These are phyloP conservation scores for Phalanger gymnotis DNA, from an alignment of 2,797 vertebrate genomes.

Conservation along the genomic window DNA sequence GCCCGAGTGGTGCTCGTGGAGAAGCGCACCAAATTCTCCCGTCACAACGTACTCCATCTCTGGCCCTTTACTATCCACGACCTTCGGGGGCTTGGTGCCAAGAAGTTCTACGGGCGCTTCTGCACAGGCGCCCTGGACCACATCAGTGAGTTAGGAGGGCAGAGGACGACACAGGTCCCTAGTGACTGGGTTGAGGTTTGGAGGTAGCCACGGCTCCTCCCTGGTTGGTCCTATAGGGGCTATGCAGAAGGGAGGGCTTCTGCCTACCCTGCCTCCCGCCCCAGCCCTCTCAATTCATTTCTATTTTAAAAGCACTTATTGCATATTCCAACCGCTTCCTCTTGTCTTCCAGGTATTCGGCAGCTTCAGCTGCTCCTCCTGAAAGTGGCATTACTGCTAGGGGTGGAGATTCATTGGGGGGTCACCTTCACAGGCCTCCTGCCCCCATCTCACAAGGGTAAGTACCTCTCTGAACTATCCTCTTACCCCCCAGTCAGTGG, in stretches of 20 bases:
- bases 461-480: not conserved
- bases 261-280: too few relatives aligned
- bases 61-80: constrained; percentile 97
- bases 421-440: constrained; percentile 88
- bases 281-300: not conserved
- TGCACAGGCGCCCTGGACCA: constrained; percentile 93
- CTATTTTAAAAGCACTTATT: not conserved
- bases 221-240: not conserved
- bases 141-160: constrained; percentile 89
- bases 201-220: not conserved
- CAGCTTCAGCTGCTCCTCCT: constrained; percentile 94
- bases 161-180: not conserved
- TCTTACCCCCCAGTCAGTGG: constrained; percentile 30
- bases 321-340: not conserved
- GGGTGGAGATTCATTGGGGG: constrained; percentile 93
- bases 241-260: not conserved
- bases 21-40: constrained; percentile 91
- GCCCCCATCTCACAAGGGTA: constrained; percentile 78
- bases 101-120: constrained; percentile 96
- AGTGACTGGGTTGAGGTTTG: not conserved
- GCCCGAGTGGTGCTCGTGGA: constrained; percentile 93
- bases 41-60: constrained; percentile 97
- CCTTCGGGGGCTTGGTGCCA: constrained; percentile 92
- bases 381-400: constrained; percentile 93
- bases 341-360: constrained; percentile 89